Percentiles rank a stretch among this genome's conserved stretches.
phyloP scores from a whole-genome alignment of 2,113 vertebrate species.

The Helogale parvula region DNA sequence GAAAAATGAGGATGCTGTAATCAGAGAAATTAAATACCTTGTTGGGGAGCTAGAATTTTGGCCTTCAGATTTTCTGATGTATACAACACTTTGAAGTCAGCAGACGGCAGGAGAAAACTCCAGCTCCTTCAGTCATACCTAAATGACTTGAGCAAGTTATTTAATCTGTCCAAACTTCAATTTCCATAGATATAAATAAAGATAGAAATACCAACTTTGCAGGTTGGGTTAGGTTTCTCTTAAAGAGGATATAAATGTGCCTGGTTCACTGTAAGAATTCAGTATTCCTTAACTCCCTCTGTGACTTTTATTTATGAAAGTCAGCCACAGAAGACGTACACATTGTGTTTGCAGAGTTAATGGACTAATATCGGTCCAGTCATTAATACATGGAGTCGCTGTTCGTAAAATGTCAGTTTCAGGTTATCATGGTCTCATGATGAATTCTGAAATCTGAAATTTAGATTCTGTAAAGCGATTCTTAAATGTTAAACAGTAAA shows the following conservation, averaged over 20 bases:
- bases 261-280: background rate
- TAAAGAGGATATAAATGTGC: background rate
- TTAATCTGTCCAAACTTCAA: background rate
- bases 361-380: background rate
- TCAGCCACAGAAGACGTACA: background rate
- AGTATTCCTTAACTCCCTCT: background rate
- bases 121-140: background rate
- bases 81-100: background rate
- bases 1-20: background rate
- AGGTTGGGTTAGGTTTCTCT: background rate
- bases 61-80: background rate
- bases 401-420: background rate
- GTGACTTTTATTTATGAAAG: background rate
- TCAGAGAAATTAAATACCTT: background rate
- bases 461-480: background rate
- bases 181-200: background rate
- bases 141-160: background rate
- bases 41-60: background rate
- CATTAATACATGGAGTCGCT: background rate
- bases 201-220: background rate
- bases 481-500: background rate
- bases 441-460: slow-evolving; percentile 9
- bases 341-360: background rate
- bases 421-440: background rate
- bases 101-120: background rate